Evolutionary conservation across 2,797 vertebrate genomes (phyloP).

Genomic region (Xiphophorus birchmanni): DNA sequence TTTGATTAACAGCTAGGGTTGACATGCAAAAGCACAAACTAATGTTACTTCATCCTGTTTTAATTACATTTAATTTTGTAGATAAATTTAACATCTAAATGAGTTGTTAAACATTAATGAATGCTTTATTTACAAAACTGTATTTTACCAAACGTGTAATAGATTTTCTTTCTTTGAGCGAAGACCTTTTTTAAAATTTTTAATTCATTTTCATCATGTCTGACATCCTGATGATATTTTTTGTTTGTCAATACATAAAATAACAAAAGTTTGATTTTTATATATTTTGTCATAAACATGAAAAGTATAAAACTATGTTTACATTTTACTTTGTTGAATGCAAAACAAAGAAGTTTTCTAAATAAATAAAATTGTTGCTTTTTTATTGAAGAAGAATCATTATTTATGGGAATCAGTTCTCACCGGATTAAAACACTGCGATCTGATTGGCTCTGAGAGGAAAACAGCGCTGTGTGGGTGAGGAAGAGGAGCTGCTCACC

Average conservation of each 20-base stretch:
- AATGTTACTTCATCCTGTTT: background rate
- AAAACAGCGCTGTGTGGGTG: background rate
- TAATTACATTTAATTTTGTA: background rate
- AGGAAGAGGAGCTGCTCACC: constrained; percentile 68
- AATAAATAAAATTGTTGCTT: background rate
- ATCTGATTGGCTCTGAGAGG: background rate
- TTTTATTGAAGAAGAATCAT: background rate
- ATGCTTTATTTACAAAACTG: too few relatives aligned
- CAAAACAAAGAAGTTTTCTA: background rate
- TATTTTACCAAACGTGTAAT: too few relatives aligned
- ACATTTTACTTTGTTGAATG: background rate
- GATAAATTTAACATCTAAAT: background rate
- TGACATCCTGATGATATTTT: background rate
- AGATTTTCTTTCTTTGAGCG: background rate
- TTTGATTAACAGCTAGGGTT: background rate
- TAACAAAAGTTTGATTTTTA: background rate
- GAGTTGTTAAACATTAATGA: background rate
- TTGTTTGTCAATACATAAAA: background rate
- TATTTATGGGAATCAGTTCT: background rate
- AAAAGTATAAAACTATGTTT: background rate
- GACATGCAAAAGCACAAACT: background rate
- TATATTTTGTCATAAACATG: background rate
- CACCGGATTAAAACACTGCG: background rate
- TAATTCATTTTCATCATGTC: background rate
- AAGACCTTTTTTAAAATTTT: background rate